Base-by-base conservation (phyloP, 37 sponge, comb jelly and placozoan genomes). In the Axinella damicornis region DNA sequence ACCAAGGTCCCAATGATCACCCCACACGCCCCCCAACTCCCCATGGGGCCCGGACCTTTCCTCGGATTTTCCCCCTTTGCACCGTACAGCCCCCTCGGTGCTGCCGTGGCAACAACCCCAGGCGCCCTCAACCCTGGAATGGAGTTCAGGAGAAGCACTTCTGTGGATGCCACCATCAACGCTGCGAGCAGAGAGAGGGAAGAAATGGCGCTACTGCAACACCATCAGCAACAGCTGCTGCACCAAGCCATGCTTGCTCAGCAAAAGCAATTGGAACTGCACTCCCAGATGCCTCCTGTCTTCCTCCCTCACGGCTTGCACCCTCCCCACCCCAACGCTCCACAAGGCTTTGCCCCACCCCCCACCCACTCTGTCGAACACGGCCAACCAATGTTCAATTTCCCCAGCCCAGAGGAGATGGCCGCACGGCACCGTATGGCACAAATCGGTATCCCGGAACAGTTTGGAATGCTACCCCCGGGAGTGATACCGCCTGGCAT, bases 11-110 rank as follows among this genome's bases (percentile, higher is more conserved):
- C 85, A 1, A 75, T 76, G 24, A 88, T 88, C 77, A 82, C 88
- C 0, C 73, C 65, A 46, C 57, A 88, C 32, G 88, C 75, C 46
- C 88, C 88, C 32, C 83, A 74, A 36, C 88, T 88, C n/a, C 88
- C 88, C 34, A 76, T 41, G 57, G 88, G 88, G 0, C 88, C 88
- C 0, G 72, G 77, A 22, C 33, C 78, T 0, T 16, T 54, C 11
- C 27, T 80, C 38, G 69, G 69, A 1, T 76, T 75, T 59, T 71
- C 82, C 0, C 13, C n/a, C 19, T n/a, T 25, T 5, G 2, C 74
- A 22, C 56, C 74, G 2, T 52, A 61, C 54, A 65, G 34, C 34
- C 61, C 69, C 16, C 74, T 33, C 34, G 9, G 21, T 25, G 38
- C 25, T 21, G 17, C 53, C 18, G 2, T 46, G 33, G 53, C 78